Percentiles rank a stretch among this genome's conserved stretches.
These are phyloP conservation scores for Dipus sagitta DNA, from an alignment of 2,797 vertebrate genomes.

Conservation along the genomic window DNA sequence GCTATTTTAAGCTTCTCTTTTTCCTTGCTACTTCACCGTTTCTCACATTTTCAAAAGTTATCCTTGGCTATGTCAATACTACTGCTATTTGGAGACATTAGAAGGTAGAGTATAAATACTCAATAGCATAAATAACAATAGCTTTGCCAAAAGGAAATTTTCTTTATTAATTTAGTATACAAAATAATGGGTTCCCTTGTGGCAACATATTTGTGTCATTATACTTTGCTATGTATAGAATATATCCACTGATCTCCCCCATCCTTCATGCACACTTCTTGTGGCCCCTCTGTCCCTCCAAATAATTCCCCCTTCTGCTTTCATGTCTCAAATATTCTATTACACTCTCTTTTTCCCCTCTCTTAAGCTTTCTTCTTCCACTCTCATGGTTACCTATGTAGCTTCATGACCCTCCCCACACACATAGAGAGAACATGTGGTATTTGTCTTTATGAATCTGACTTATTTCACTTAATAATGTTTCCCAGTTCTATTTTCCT, in stretches of 20 bases:
- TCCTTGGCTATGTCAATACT: background rate
- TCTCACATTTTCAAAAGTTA: background rate
- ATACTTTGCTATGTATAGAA: background rate
- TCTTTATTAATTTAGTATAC: background rate
- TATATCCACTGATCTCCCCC: background rate
- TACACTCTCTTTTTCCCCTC: background rate
- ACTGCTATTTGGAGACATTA: constrained; percentile 31
- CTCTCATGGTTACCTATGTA: background rate
- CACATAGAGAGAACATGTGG: background rate
- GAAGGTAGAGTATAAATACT: constrained; percentile 53
- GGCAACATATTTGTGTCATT: background rate
- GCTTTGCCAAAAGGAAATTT: constrained; percentile 8
- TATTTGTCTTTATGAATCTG: too few species aligned
- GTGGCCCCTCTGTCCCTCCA: too few species aligned
- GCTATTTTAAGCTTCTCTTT: background rate
- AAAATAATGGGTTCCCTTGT: background rate
- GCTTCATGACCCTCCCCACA: background rate
- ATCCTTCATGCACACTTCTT: background rate
- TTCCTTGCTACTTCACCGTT: constrained; percentile 11
- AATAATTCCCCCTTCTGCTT: background rate
- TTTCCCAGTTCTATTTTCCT: too few species aligned
- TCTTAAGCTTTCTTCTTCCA: background rate
- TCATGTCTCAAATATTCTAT: background rate
- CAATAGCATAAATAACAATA: constrained; percentile 13
- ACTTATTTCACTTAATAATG: too few species aligned